Evolutionary conservation across 1,140 invertebrate species (phyloP), one percentile per base, ranked within the genome.

Genomic region (Papilio aristodemus): DNA sequence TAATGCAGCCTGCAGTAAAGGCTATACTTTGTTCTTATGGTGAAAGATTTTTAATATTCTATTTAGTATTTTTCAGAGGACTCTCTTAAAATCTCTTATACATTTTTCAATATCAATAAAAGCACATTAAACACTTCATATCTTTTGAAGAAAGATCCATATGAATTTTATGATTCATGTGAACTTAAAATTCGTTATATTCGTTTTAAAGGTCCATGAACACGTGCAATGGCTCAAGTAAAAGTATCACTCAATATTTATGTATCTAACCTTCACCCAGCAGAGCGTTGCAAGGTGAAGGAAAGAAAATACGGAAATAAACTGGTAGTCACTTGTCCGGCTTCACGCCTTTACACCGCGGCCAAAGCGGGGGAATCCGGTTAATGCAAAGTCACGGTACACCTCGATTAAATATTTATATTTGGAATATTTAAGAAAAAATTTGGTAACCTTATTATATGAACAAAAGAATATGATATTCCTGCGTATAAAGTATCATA

Each of bases 271-370:
- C 78, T 75, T 78, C 70, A 75, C 71, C 73, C 41, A 59, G 39
- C 38, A 36, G 27, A 36, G 62, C 58, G 14, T 17, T 59, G 37
- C 71, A 77, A 79, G 75, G 79, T 72, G 76, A 84, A 79, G 78
- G 75, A 77, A 76, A 77, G 71, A 69, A 36, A 72, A 73, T 69
- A 74, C 78, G 75, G 78, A 83, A 79, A 80, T 82, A 82, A 69
- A 79, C 71, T 43, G 64, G 63, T 77, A 77, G 57, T 71, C 75
- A 66, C 46, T 83, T 84, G 72, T 71, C 54, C 27, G 85, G 84
- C 68, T 89, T 89, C 86, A 57, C 74, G 71, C 77, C 79, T 85
- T 81, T 71, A 73, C 69, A 70, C 58, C 43, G 69, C 70, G 68
- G 62, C 71, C 72, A 64, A 64, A 64, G 62, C 62, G 38, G 36